Evolutionary conservation across 2,888 invertebrate species (phyloP).

Genomic region (Drosophila multiciliata): DNA sequence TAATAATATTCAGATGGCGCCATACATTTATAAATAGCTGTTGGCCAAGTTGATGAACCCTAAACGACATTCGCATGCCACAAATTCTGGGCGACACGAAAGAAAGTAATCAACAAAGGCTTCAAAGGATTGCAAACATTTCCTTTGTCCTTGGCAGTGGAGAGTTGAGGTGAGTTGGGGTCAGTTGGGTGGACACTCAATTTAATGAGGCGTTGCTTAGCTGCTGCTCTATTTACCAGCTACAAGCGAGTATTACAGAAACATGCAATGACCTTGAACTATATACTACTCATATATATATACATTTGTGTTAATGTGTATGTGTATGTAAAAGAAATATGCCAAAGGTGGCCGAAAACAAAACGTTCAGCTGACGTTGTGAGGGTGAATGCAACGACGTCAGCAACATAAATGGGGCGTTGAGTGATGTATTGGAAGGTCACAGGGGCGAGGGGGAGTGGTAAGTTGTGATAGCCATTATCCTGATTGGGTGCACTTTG

Average conservation of each 20-base stretch:
- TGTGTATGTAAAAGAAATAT: constrained; percentile 8
- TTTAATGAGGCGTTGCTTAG: constrained; percentile 15
- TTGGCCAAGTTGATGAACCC: constrained; percentile 38
- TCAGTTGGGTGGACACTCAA: constrained; percentile 2
- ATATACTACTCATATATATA: constrained; percentile 51
- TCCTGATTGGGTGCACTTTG: constrained; percentile 4
- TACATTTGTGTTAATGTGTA: background rate
- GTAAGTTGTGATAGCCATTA: background rate
- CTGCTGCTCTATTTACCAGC: constrained; percentile 29
- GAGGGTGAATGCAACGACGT: constrained; percentile 61
- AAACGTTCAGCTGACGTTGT: constrained; percentile 28
- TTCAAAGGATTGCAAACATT: background rate
- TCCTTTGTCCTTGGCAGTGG: constrained; percentile 40
- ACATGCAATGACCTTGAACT: constrained; percentile 72
- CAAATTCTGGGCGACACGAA: constrained; percentile 35
- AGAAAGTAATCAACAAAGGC: constrained; percentile 31
- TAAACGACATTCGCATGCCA: constrained; percentile 40
- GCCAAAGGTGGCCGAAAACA: constrained; percentile 38
- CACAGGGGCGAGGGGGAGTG: background rate
- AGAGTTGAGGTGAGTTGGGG: constrained; percentile 10
- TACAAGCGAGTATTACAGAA: constrained; percentile 16
- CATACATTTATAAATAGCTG: constrained; percentile 37
- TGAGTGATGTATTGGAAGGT: background rate
- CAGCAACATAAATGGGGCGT: constrained; percentile 44
- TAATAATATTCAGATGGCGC: background rate